Base-by-base conservation (phyloP, 2,888 invertebrate genomes). In the Amphiduros pacificus region DNA sequence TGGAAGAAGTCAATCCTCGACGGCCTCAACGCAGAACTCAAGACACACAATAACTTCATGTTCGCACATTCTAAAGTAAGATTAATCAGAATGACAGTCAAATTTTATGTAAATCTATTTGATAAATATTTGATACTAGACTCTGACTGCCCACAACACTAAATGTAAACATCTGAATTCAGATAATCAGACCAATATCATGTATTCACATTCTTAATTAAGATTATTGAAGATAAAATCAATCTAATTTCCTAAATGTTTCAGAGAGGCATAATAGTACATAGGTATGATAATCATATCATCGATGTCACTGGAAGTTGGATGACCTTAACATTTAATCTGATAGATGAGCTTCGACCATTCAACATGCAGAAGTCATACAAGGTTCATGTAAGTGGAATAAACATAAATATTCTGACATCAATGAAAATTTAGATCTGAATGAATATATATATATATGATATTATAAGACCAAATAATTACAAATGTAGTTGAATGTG, bases 21-120 rank as follows among this genome's bases (percentile, higher is more conserved):
- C 32, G 51, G 50, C 1, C 50, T 49, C 58, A 61, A 61, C 26
- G 48, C 64, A 29, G 64, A 62, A 20, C 29, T 41, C 5, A 51
- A 60, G 20, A 55, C 51, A 4, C 50, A 40, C 53, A 65, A 62
- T 44, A 55, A 59, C 31, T 58, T 54, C 20, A 32, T 59, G n/a
- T 59, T 53, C 53, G 32, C 52, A 1, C 52, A 31, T 9, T 52
- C 52, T 6, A 59, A 53, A 53, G 56, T 56, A 56, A 20, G 29
- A 4, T 6, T 20, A 9, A 11, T 55, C 22, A 2, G 6, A 49
- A 17, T 49, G n/a, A 17, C 9, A 14, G 11, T 49, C 14, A 17
- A 49, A 14, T 14, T 17, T 9, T 9, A 14, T 11, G 17, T 49
- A 20, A 9, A 17, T n/a, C n/a, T n/a, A n/a, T n/a, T n/a, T n/a